phyloP scores from a whole-genome alignment of 2,888 invertebrate species.

The Sycophila texana region DNA sequence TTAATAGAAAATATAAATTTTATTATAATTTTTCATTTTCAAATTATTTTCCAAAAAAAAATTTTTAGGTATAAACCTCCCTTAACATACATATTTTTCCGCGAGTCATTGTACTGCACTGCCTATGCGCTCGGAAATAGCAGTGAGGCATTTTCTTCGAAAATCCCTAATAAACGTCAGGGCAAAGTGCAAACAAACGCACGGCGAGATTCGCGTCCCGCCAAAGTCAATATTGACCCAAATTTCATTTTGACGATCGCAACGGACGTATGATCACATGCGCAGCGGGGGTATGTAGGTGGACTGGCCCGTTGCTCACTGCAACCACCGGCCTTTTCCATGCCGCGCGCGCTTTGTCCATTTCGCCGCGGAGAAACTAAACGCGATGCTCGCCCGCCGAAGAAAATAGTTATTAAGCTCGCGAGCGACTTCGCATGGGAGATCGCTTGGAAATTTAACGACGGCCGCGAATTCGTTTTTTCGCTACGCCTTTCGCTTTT shows the following conservation, averaged over 20 bases:
- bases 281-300: background rate
- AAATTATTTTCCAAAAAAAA: too few species aligned
- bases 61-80: too few species aligned
- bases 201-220: conserved; percentile 14
- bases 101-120: background rate
- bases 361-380: conserved; percentile 20
- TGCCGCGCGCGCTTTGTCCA: background rate
- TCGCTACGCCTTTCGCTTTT: conserved; percentile 1
- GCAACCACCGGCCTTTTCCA: conserved; percentile 3
- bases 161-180: background rate
- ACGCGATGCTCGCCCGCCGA: background rate
- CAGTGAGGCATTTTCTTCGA: background rate
- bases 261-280: conserved; percentile 23
- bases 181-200: conserved; percentile 2
- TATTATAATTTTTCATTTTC: too few species aligned
- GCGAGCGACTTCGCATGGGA: conserved; percentile 23
- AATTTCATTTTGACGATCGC: conserved; percentile 56
- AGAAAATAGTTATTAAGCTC: conserved; percentile 24
- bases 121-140: background rate
- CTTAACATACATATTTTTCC: background rate
- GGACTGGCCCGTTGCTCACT: background rate
- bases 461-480: background rate
- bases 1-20: too few species aligned
- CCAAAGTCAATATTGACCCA: conserved; percentile 51
- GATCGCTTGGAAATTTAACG: conserved; percentile 36